A percentile compares a stretch with the other conserved stretches of the same genome.
phyloP scores from a whole-genome alignment of 2,797 vertebrate genomes.

The Picus viridis region DNA sequence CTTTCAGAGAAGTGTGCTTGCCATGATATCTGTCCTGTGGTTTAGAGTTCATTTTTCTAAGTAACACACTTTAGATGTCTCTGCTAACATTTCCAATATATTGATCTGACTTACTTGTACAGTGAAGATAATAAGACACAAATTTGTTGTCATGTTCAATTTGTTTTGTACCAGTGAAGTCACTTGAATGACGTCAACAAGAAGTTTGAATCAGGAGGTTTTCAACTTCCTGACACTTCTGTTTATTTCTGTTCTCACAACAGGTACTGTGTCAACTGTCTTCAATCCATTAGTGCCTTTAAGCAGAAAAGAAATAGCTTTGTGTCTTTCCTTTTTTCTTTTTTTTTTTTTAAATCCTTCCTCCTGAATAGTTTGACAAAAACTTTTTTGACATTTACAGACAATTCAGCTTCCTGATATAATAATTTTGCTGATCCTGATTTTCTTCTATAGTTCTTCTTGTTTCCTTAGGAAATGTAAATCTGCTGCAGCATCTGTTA shows the following conservation, averaged over 20 bases:
- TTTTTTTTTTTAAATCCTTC: not conserved
- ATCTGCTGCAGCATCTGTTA: conserved; percentile 68
- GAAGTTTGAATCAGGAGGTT: not conserved
- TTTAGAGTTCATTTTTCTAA: not conserved
- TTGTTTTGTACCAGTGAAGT: not conserved
- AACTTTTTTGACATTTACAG: conserved; percentile 16
- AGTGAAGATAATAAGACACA: not conserved
- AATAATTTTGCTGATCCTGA: conserved; percentile 47
- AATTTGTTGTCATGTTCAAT: not conserved
- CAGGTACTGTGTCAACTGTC: not conserved
- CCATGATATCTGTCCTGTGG: not conserved
- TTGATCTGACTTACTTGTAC: not conserved
- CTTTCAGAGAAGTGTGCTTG: not conserved
- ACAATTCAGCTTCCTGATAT: not conserved
- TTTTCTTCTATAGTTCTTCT: conserved; percentile 58
- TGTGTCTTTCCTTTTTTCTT: rapidly evolving
- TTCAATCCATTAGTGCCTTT: not conserved
- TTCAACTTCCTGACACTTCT: not conserved
- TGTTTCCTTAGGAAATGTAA: conserved; percentile 67
- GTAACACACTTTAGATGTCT: not conserved
- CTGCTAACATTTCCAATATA: not conserved
- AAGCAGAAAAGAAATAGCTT: not conserved
- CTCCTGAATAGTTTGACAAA: conserved; percentile 1
- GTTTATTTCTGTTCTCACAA: not conserved
- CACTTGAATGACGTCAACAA: not conserved